Percentiles rank a stretch among this genome's conserved stretches.
These are phyloP conservation scores for Alviniconcha marisindica DNA, from an alignment of 1,140 invertebrate genomes.

Conservation along the genomic window DNA sequence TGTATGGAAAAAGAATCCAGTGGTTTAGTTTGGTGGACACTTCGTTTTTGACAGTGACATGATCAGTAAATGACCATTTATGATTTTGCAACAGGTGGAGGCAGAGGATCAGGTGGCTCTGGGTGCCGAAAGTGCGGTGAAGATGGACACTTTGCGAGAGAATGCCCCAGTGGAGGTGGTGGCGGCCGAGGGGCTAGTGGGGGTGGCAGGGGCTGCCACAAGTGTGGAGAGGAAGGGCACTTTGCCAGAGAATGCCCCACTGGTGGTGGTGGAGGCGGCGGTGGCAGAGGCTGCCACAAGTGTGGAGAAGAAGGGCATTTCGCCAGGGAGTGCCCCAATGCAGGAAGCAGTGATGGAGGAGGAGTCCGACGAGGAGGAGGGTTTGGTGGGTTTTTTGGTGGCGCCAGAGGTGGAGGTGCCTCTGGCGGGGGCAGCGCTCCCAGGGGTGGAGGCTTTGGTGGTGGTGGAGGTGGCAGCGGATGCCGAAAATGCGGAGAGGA, in stretches of 20 bases:
- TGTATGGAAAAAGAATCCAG: neutral
- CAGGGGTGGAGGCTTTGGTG: constrained; percentile 34
- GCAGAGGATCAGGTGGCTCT: constrained; percentile 32
- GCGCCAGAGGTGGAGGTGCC: constrained; percentile 41
- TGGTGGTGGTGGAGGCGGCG: constrained; percentile 38
- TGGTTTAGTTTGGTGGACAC: neutral
- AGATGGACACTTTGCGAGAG: constrained; percentile 65
- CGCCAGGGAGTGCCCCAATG: constrained; percentile 55
- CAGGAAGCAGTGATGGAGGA: constrained; percentile 12
- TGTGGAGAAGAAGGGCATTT: constrained; percentile 70
- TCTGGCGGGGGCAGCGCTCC: constrained; percentile 27
- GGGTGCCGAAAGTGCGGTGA: constrained; percentile 69
- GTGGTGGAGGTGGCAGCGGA: constrained; percentile 37
- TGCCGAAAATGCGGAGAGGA: constrained; percentile 69
- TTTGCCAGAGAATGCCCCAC: constrained; percentile 63
- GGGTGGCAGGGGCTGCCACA: constrained; percentile 48
- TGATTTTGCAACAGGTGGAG: neutral
- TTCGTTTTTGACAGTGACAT: neutral
- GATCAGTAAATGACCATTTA: no score
- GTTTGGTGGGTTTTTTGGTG: neutral
- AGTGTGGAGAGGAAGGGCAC: constrained; percentile 64
- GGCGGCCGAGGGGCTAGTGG: constrained; percentile 49
- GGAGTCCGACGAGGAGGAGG: neutral
- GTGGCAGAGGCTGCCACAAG: constrained; percentile 54
- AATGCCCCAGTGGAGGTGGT: constrained; percentile 53